phyloP scores from a whole-genome alignment of 1,140 invertebrate species.

The Caenorhabditis brenneri region DNA sequence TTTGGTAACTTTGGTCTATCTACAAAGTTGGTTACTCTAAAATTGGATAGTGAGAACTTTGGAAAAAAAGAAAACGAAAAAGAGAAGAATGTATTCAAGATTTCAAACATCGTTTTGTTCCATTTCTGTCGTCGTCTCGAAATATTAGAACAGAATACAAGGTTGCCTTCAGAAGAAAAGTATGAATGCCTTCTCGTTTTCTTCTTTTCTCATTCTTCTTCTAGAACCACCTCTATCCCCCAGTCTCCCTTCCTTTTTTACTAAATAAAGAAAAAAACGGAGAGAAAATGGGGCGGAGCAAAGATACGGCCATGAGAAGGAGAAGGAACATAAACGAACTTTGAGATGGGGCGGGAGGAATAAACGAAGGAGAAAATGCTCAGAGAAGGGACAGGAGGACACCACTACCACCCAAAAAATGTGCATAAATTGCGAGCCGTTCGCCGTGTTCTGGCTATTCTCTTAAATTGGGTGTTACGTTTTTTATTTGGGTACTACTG shows the following conservation, averaged over 20 bases:
- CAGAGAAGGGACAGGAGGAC: neutral
- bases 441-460: neutral
- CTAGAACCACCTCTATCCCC: too few species aligned
- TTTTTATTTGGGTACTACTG: neutral
- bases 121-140: too few species aligned
- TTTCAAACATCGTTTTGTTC: neutral
- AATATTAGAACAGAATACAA: too few species aligned
- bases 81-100: neutral
- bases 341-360: neutral
- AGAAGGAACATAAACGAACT: conserved; percentile 12
- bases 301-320: neutral
- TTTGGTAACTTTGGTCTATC: too few species aligned
- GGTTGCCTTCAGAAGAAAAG: neutral
- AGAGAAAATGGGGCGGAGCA: neutral
- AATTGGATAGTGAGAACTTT: neutral
- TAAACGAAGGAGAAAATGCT: neutral
- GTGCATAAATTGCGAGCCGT: conserved; percentile 27
- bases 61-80: neutral
- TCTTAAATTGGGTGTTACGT: conserved; percentile 5
- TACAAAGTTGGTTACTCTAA: too few species aligned
- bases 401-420: too few species aligned
- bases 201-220: too few species aligned
- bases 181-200: neutral
- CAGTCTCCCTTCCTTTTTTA: neutral
- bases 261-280: conserved; percentile 15